These are phyloP conservation scores for Entosphenus tridentatus DNA, from an alignment of 2,113 vertebrate genomes.

Conservation along the genomic window DNA sequence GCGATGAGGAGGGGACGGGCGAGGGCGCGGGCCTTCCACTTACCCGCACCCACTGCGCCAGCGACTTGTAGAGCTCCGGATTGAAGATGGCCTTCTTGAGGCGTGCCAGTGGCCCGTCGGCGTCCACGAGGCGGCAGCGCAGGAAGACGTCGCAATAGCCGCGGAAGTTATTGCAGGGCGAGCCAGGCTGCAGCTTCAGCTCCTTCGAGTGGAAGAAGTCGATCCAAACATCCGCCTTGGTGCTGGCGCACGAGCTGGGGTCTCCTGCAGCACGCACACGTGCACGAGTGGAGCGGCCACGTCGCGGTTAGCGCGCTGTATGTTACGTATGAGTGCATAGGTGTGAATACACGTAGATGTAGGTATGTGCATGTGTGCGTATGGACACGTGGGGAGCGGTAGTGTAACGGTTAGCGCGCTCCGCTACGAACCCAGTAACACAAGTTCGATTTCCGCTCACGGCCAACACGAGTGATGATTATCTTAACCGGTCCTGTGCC, in stretches of 20 bases:
- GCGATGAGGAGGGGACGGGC: too few relatives aligned
- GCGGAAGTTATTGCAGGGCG: constrained; percentile 85
- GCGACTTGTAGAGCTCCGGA: constrained; percentile 69
- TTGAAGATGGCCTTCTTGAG: constrained; percentile 96
- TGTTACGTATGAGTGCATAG: too few relatives aligned
- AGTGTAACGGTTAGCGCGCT: too few relatives aligned
- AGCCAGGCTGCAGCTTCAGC: constrained; percentile 68
- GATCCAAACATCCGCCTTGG: constrained; percentile 42
- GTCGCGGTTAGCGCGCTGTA: too few relatives aligned
- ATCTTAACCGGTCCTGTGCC: too few relatives aligned
- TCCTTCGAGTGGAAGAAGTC: constrained; percentile 27
- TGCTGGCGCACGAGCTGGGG: constrained; percentile 48
- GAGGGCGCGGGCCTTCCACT: constrained; percentile 16
- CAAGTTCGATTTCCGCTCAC: too few relatives aligned
- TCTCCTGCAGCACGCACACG: constrained; percentile 22
- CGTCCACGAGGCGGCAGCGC: constrained; percentile 77
- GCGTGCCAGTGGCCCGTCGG: constrained; percentile 72
- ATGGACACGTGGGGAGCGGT: too few relatives aligned
- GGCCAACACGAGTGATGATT: too few relatives aligned
- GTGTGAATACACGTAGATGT: too few relatives aligned
- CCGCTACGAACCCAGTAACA: too few relatives aligned
- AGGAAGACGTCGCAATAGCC: constrained; percentile 95
- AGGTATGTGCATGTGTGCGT: too few relatives aligned
- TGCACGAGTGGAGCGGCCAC: too few relatives aligned
- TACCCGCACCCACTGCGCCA: constrained; percentile 92